These are phyloP conservation scores for Petrolisthes cinctipes DNA, from an alignment of 2,888 invertebrate species.

Conservation along the genomic window DNA sequence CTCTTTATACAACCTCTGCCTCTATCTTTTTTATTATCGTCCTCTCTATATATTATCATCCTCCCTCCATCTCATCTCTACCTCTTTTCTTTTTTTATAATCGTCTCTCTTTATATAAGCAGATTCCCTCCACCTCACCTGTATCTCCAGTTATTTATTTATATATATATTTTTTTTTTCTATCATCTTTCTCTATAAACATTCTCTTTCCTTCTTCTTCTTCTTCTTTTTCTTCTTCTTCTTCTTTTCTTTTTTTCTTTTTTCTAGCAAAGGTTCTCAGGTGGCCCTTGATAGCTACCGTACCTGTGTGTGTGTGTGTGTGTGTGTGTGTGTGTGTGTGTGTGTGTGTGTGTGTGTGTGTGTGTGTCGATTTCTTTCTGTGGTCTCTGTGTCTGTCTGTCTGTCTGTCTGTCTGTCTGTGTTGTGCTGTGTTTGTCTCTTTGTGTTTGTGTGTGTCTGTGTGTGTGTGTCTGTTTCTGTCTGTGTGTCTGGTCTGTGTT, in stretches of 20 bases:
- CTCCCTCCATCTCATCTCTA: neutral
- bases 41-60: neutral
- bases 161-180: neutral
- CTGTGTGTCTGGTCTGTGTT: neutral
- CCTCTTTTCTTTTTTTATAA: neutral
- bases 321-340: constrained; percentile 23
- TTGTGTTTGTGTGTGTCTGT: too few relatives aligned
- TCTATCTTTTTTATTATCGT: neutral
- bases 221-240: neutral
- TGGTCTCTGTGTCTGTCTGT: constrained; percentile 22
- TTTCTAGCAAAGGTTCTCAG: neutral
- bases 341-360: constrained; percentile 28
- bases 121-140: neutral
- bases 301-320: constrained; percentile 24
- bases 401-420: neutral
- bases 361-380: constrained; percentile 5
- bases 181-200: neutral
- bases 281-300: too few relatives aligned
- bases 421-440: too few relatives aligned
- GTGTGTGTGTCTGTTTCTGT: too few relatives aligned
- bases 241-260: neutral
- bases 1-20: neutral
- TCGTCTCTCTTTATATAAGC: neutral
- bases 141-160: neutral
- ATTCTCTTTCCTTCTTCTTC: neutral